Evolutionary conservation across 2,113 vertebrate genomes (phyloP).

Genomic region (Corydoras sp.): DNA sequence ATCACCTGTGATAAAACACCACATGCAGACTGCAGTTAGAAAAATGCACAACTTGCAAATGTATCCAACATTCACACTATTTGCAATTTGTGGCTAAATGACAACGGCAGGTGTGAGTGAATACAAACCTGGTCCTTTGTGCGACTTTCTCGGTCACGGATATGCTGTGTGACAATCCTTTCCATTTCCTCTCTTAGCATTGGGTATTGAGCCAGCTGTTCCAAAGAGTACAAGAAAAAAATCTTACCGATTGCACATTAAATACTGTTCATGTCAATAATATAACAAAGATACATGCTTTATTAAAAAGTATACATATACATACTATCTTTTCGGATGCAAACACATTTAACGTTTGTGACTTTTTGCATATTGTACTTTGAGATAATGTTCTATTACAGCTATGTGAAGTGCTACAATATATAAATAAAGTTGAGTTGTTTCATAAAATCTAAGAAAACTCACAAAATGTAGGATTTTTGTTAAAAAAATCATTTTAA

Average conservation of each 20-base stretch:
- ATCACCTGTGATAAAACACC: constrained; percentile 66
- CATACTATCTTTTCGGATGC: too few species aligned
- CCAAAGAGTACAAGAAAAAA: constrained; percentile 14
- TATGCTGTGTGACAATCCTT: constrained; percentile 81
- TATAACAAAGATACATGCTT: too few species aligned
- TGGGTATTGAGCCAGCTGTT: constrained; percentile 82
- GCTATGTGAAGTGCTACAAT: too few species aligned
- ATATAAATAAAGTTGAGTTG: too few species aligned
- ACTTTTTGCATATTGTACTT: too few species aligned
- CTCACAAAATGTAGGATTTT: too few species aligned
- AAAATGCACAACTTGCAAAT: neutral
- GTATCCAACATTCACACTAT: neutral
- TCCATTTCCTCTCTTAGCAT: constrained; percentile 86
- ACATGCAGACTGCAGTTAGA: neutral
- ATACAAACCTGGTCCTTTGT: constrained; percentile 77
- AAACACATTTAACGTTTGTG: too few species aligned
- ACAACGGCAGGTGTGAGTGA: neutral
- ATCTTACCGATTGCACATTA: neutral
- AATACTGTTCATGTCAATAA: neutral
- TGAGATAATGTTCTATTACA: too few species aligned
- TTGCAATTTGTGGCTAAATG: neutral
- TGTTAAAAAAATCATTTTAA: too few species aligned
- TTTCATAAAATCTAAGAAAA: too few species aligned
- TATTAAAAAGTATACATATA: too few species aligned
- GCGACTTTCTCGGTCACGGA: constrained; percentile 79